Base-by-base conservation (phyloP, 2,888 invertebrate genomes). In the Amphiduros pacificus region DNA sequence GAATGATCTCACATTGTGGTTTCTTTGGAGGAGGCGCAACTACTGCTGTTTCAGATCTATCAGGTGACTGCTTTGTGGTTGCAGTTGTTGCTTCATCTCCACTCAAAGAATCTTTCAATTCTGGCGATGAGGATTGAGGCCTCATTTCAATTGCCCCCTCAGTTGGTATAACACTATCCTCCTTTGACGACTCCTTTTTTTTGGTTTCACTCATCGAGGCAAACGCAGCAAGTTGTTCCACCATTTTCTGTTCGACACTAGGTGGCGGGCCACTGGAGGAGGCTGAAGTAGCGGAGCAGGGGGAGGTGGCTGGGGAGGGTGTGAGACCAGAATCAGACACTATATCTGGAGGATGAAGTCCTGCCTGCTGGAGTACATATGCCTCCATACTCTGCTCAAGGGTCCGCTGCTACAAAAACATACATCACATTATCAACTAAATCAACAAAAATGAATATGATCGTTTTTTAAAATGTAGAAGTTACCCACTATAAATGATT, bases 191-290 rank as follows among this genome's bases (percentile, higher is more conserved):
- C 6, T n/a, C 22, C 44, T 44, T 44, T 17, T 22, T 44, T 22
- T 22, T 44, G 20, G 20, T 5, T 44, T 44, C 44, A 44, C 44
- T 44, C n/a, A 20, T 4, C 6, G 44, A 44, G 5, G 44, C 44
- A 17, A 44, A 44, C 5, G 44, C 44, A 44, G 44, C 44, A 41
- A 79, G 64, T 63, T 79, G 77, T 66, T 79, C 76, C 4, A 68
- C 78, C 76, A 79, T 79, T 57, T 78, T 77, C 60, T 69, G 69
- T 27, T 78, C 79, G 22, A 75, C 74, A 41, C 44, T 53, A 22
- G 22, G 4, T n/a, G 5, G 11, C n/a, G 26, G 14, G n/a, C 14
- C 17, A n/a, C 31, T 14, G 36, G 26, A n/a, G 41, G 17, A 20
- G 11, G 31, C 50, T 17, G 17, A 0, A 27, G 51, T 40, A 36